These are phyloP conservation scores for Hycleus cichorii DNA, from an alignment of 1,140 invertebrate species.

Conservation along the genomic window DNA sequence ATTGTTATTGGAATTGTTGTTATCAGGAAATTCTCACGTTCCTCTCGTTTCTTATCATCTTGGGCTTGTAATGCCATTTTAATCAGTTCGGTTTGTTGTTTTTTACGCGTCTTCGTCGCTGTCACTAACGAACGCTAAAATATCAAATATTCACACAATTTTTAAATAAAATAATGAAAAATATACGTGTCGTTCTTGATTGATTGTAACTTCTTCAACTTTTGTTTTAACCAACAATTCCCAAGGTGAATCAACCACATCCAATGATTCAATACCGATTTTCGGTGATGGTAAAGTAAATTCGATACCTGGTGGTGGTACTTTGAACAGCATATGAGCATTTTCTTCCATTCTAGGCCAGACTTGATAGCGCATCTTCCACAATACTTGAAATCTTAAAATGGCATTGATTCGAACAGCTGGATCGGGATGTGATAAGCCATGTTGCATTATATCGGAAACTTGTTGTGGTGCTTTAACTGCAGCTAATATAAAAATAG, in stretches of 20 bases:
- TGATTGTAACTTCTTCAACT: conserved; percentile 98
- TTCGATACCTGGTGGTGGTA: conserved; percentile 96
- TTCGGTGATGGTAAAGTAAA: conserved; percentile 98
- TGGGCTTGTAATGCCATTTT: conserved; percentile 90
- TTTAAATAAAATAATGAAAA: background rate
- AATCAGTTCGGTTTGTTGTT: conserved; percentile 97
- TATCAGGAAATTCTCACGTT: conserved; percentile 92
- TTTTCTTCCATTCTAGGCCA: conserved; percentile 99
- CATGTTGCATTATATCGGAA: conserved; percentile 77
- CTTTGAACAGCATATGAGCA: conserved; percentile 90
- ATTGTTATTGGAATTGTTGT: conserved; percentile 94
- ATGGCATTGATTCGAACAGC: conserved; percentile 70
- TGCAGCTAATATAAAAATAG: conserved; percentile 85
- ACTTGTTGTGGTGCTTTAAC: conserved; percentile 84
- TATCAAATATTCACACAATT: conserved; percentile 7
- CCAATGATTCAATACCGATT: conserved; percentile 89
- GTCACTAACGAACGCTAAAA: conserved; percentile 90
- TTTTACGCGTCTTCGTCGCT: conserved; percentile 95
- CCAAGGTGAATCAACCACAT: conserved; percentile 98
- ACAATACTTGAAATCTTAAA: conserved; percentile 87
- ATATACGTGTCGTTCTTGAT: conserved; percentile 93
- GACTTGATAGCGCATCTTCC: conserved; percentile 96
- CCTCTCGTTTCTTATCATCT: conserved; percentile 88
- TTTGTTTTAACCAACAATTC: conserved; percentile 96
- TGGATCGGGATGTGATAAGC: conserved; percentile 76